These are phyloP conservation scores for Panorpa germanica DNA, from an alignment of 2,888 invertebrate genomes.

Conservation along the genomic window DNA sequence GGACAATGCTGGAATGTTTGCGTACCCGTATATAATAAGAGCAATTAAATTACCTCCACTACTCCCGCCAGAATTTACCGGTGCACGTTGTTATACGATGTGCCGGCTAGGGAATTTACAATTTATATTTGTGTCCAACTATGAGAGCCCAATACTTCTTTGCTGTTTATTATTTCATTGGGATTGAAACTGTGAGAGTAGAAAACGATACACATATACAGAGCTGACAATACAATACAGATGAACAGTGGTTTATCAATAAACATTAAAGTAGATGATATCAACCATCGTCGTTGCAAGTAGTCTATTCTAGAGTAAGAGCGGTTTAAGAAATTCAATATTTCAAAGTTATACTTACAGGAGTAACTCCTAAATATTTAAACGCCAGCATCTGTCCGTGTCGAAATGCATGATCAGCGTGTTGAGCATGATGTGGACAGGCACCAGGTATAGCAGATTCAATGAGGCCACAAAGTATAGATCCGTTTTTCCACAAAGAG, in stretches of 20 bases:
- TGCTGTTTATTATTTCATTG: too few species aligned
- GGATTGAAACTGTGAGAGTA: too few species aligned
- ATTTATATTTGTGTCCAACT: too few species aligned
- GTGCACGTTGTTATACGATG: constrained; percentile 5
- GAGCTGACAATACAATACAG: too few species aligned
- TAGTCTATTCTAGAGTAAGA: not conserved
- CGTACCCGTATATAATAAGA: too few species aligned
- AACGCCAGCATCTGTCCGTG: constrained; percentile 39
- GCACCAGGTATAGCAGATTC: constrained; percentile 38
- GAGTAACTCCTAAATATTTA: constrained; percentile 36
- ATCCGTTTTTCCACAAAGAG: constrained; percentile 37
- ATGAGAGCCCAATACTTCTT: constrained; percentile 4
- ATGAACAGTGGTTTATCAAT: too few species aligned
- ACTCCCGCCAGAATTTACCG: not conserved
- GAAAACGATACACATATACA: too few species aligned
- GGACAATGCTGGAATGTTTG: too few species aligned
- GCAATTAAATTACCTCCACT: constrained; percentile 1
- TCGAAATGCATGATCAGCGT: constrained; percentile 24
- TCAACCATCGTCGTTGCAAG: not conserved
- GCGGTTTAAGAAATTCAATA: not conserved
- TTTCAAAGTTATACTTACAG: constrained; percentile 25
- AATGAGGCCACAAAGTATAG: constrained; percentile 35
- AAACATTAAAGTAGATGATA: too few species aligned
- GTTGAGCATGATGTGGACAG: constrained; percentile 34
- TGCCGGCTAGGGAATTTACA: too few species aligned